phyloP scores from a whole-genome alignment of 2,113 vertebrate species.

The Dromaius novaehollandiae region DNA sequence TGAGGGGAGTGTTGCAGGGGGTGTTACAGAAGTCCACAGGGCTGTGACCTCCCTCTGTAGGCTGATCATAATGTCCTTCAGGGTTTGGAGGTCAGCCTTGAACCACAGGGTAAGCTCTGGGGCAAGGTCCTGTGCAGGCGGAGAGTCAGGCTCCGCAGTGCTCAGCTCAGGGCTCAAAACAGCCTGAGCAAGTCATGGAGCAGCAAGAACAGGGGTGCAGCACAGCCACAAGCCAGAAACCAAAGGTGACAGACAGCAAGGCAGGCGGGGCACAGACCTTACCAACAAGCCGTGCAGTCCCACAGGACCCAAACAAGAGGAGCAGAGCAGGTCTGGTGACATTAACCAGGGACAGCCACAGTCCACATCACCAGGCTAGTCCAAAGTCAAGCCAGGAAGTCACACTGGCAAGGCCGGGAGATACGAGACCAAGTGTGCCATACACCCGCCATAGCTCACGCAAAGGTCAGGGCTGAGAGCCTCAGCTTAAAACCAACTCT shows the following conservation, averaged over 20 bases:
- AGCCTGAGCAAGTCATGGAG: neutral
- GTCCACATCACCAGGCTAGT: neutral
- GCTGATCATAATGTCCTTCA: neutral
- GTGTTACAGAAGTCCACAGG: neutral
- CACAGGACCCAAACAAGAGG: accelerated
- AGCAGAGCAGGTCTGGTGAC: neutral
- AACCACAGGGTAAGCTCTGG: neutral
- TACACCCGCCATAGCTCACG: neutral
- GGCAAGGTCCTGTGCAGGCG: neutral
- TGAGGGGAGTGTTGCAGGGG: neutral
- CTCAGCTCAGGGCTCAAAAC: neutral
- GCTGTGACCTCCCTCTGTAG: accelerated
- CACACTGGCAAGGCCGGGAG: neutral
- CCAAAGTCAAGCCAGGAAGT: neutral
- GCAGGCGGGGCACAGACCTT: neutral
- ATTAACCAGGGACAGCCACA: neutral
- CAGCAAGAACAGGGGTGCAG: neutral
- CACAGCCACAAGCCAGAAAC: neutral
- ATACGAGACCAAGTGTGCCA: neutral
- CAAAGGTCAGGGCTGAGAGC: accelerated
- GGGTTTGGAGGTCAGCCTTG: neutral
- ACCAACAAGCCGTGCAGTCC: neutral
- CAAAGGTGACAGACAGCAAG: neutral
- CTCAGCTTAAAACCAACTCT: neutral
- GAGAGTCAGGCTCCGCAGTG: neutral